Conservation (phyloP, 2,888 invertebrate species). For the Junonia oenone region DNA sequence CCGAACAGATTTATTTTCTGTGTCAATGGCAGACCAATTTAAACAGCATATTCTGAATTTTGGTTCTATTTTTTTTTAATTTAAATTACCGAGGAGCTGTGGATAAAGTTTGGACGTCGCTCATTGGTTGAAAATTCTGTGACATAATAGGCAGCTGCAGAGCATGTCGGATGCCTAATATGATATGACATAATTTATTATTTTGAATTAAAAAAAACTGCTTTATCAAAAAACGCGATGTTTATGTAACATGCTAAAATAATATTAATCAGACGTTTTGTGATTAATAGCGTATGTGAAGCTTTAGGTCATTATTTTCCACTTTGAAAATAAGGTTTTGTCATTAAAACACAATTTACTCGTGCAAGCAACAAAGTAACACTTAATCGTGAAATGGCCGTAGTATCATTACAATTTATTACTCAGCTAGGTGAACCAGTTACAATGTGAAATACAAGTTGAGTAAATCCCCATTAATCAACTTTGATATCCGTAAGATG, state of each 20-base stretch:
- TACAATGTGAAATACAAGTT: not conserved
- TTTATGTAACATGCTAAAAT: conserved; percentile 18
- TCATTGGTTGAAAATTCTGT: not conserved
- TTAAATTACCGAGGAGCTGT: not conserved
- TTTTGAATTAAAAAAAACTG: conserved; percentile 1
- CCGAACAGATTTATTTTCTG: conserved; percentile 3
- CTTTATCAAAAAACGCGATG: conserved; percentile 11
- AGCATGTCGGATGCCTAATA: not conserved
- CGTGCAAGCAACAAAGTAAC: conserved; percentile 18
- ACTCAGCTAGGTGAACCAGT: not conserved
- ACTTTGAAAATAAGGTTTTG: conserved; percentile 25
- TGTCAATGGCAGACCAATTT: conserved; percentile 3
- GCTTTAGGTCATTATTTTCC: conserved; percentile 22
- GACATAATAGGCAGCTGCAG: not conserved
- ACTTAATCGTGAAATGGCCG: conserved; percentile 12
- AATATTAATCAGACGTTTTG: conserved; percentile 15
- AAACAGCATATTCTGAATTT: not conserved
- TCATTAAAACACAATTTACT: conserved; percentile 29
- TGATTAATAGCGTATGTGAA: conserved; percentile 21
- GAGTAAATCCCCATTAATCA: not conserved
- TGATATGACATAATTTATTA: not conserved
- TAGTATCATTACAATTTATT: conserved; percentile 13
- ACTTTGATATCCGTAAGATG: not conserved
- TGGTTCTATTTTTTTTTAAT: not conserved
- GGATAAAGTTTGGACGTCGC: not conserved